Conservation (phyloP, 2,113 vertebrate genomes). For the Gambusia affinis region DNA sequence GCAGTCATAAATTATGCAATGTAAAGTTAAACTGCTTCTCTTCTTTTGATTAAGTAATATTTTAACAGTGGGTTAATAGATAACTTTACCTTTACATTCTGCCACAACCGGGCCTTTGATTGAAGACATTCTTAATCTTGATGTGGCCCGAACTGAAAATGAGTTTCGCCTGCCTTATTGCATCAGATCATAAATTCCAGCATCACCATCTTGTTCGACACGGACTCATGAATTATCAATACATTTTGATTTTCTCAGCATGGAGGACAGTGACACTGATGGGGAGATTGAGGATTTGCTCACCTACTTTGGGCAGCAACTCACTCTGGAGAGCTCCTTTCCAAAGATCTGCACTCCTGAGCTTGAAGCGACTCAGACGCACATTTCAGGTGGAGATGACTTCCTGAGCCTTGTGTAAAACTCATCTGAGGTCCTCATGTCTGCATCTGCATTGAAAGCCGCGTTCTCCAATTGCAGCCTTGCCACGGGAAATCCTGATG, state of each 20-base stretch:
- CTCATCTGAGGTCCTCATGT: neutral
- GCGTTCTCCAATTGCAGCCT: constrained; percentile 70
- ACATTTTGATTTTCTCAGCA: constrained; percentile 64
- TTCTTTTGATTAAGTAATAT: neutral
- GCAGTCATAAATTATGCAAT: neutral
- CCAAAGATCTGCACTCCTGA: constrained; percentile 93
- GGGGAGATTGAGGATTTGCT: constrained; percentile 91
- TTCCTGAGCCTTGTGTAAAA: neutral
- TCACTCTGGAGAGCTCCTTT: constrained; percentile 86
- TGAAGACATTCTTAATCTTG: no score
- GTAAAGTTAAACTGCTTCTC: neutral
- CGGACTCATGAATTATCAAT: no score
- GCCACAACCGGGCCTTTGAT: no score
- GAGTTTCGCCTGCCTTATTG: no score
- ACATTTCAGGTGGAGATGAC: constrained; percentile 88
- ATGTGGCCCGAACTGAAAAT: no score
- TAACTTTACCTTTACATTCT: no score
- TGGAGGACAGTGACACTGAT: constrained; percentile 84
- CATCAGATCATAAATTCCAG: no score
- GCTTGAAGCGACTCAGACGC: constrained; percentile 85
- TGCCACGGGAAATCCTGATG: constrained; percentile 95
- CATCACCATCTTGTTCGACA: no score
- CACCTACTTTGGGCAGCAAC: constrained; percentile 91
- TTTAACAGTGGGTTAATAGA: no score
- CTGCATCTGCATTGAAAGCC: neutral